Conservation (phyloP, 2,113 vertebrate species). For the Hemibates koningsi region DNA sequence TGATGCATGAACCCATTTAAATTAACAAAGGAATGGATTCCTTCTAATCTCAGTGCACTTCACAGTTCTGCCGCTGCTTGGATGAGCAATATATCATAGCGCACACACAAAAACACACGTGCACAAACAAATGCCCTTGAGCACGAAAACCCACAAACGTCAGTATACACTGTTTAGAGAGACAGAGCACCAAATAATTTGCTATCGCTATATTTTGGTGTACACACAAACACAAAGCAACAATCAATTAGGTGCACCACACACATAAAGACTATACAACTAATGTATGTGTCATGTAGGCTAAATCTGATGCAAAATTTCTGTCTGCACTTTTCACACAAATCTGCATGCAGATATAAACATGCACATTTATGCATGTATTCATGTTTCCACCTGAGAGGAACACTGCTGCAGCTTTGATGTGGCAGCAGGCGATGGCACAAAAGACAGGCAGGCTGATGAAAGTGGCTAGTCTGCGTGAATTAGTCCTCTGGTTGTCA, state of each 20-base stretch:
- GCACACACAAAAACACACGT: slow-evolving; percentile 74
- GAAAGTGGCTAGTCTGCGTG: slow-evolving; percentile 77
- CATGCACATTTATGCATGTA: slow-evolving; percentile 86
- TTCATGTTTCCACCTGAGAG: slow-evolving; percentile 82
- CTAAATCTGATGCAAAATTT: slow-evolving; percentile 22
- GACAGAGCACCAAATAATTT: slow-evolving; percentile 80
- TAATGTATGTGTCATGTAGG: slow-evolving; percentile 5
- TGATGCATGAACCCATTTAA: slow-evolving; percentile 99
- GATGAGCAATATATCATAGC: slow-evolving; percentile 93
- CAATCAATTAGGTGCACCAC: background rate
- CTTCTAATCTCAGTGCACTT: slow-evolving; percentile 91
- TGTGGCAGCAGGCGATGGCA: slow-evolving; percentile 77
- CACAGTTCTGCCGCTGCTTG: slow-evolving; percentile 83
- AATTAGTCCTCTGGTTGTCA: slow-evolving; percentile 78
- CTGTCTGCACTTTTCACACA: background rate
- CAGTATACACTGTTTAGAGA: slow-evolving; percentile 78
- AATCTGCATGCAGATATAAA: slow-evolving; percentile 46
- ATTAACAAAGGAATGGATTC: slow-evolving; percentile 98
- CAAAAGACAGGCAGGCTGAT: slow-evolving; percentile 73
- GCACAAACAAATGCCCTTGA: slow-evolving; percentile 80
- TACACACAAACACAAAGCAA: background rate
- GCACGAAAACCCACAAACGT: slow-evolving; percentile 80
- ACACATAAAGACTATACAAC: slow-evolving; percentile 5
- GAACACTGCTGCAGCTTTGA: slow-evolving; percentile 79
- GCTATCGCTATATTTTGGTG: slow-evolving; percentile 35